Percentiles rank a stretch among this genome's conserved stretches.
phyloP scores from a whole-genome alignment of 2,797 vertebrate species.

The Myoxocephalus aenaeus region DNA sequence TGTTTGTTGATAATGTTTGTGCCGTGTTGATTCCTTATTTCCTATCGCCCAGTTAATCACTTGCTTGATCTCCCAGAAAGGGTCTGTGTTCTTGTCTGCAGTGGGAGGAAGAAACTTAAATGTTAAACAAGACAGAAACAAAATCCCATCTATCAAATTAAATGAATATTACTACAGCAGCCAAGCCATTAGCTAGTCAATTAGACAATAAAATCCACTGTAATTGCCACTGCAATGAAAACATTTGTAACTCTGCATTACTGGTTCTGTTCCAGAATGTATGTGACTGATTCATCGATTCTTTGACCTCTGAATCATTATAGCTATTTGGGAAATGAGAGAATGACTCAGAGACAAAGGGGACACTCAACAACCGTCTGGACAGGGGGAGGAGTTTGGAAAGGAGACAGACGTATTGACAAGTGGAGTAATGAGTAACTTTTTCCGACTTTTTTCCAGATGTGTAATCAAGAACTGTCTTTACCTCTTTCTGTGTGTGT shows the following conservation, averaged over 20 bases:
- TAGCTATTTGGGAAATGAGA: not conserved
- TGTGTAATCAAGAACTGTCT: not conserved
- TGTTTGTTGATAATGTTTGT: constrained; percentile 41
- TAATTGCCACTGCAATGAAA: constrained; percentile 16
- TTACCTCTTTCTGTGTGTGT: not conserved
- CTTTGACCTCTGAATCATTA: not conserved
- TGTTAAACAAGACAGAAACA: constrained; percentile 4
- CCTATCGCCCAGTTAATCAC: constrained; percentile 13
- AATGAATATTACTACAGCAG: constrained; percentile 15
- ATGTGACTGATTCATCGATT: not conserved
- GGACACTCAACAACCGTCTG: not conserved
- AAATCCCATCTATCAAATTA: constrained; percentile 28
- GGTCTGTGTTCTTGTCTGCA: not conserved
- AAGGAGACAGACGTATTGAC: not conserved
- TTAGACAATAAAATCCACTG: constrained; percentile 39
- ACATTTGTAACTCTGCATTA: constrained; percentile 6
- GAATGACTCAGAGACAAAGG: not conserved
- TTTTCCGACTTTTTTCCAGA: not conserved
- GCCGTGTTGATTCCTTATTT: constrained; percentile 28
- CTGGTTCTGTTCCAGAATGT: not conserved
- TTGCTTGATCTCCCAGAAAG: constrained; percentile 2
- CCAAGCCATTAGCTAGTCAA: constrained; percentile 6
- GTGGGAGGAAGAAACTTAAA: not conserved
- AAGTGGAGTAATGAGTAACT: not conserved
- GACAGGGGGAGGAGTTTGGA: not conserved